Evolutionary conservation across 1,140 invertebrate species (phyloP).

Genomic region (Lasaia peninsularis): DNA sequence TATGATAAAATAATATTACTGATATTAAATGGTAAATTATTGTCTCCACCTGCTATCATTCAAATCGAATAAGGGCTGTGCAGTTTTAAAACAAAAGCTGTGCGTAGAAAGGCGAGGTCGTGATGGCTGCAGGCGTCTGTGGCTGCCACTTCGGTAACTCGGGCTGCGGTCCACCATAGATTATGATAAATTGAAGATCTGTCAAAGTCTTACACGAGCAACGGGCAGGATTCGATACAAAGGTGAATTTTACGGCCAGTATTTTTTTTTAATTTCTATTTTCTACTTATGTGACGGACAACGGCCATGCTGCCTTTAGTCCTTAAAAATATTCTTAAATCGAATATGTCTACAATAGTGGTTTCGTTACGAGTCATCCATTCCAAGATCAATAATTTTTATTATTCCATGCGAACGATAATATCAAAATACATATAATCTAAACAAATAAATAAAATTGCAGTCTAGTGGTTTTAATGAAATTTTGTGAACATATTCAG

Average conservation of each 20-base stretch:
- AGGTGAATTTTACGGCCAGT: too few species aligned
- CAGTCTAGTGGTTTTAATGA: too few species aligned
- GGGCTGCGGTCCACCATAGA: conserved; percentile 38
- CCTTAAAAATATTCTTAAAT: too few species aligned
- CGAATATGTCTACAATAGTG: too few species aligned
- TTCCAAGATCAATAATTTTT: too few species aligned
- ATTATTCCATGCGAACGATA: too few species aligned
- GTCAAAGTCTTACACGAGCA: conserved; percentile 19
- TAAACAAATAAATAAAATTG: too few species aligned
- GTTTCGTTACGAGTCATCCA: too few species aligned
- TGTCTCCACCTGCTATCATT: conserved; percentile 31
- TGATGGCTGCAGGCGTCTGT: conserved; percentile 54
- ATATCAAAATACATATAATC: too few species aligned
- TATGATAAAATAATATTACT: not conserved
- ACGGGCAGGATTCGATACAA: not conserved
- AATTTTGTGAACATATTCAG: too few species aligned
- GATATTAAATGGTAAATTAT: conserved; percentile 20
- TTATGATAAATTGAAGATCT: conserved; percentile 21
- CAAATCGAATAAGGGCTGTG: conserved; percentile 29
- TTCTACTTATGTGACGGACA: too few species aligned
- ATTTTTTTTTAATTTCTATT: not conserved
- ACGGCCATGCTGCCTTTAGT: too few species aligned
- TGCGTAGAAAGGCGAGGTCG: conserved; percentile 53
- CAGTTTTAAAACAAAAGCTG: conserved; percentile 49
- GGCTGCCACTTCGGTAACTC: conserved; percentile 68